Base-by-base conservation (phyloP, 92 coral and sea anemone species). In the Zoanthus solanderi region DNA sequence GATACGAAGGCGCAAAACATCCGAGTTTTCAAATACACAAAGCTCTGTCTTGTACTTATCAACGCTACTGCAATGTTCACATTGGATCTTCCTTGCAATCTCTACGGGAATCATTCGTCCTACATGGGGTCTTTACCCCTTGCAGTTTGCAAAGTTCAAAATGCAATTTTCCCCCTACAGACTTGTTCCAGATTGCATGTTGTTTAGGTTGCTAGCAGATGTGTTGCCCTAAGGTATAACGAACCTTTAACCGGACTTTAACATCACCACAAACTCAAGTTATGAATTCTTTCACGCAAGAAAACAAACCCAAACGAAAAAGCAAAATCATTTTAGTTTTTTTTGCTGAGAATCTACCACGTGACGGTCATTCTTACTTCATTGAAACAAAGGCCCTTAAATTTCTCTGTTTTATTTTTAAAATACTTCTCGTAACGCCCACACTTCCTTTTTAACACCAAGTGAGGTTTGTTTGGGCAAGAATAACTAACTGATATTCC, bases 201-300 rank as follows among this genome's bases (percentile, higher is more conserved):
- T 65, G 28, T 37, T 29, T 11, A 23, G 0, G 9, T 9, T 18
- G 44, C 15, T 9, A 37, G 60, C 85, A 81, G 16, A 67, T 81
- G 85, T 67, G 11, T 81, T 28, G 85, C 85, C 85, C 58, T 44
- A 23, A 66, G 85, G 85, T 66, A 81, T 23, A 63, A 34, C 47
- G 30, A 13, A 2, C 5, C 16, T 30, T 48, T 57, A 42, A 8
- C 9, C 32, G 23, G 72, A 47, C 75, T 10, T 28, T 11, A 61
- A 81, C 75, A 81, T 50, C 74, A 42, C 85, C 75, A 53, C 71
- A 44, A 28, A 77, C 42, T 66, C 37, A 54, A 77, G 29, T 17
- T 81, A 28, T 17, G 45, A 81, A 81, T 81, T 81, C 85, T 81
- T 81, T 81, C 85, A 81, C 85, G 85, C 85, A 77, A 81, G 23